These are phyloP conservation scores for Trichogramma dendrolimi DNA, from an alignment of 2,888 invertebrate genomes.

Conservation along the genomic window DNA sequence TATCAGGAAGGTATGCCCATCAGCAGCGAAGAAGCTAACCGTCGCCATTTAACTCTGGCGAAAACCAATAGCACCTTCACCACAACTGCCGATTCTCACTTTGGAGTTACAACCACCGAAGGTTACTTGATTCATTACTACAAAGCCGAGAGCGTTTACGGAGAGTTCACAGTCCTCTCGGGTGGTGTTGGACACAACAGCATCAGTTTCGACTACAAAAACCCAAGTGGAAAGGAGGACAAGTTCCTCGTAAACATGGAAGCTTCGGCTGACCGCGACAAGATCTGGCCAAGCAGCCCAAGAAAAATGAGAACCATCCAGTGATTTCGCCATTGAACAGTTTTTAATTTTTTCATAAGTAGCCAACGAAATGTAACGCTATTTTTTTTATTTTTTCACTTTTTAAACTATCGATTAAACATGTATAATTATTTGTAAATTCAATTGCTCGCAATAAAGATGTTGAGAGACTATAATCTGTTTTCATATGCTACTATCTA, in stretches of 20 bases:
- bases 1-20: too few species aligned
- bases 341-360: background rate
- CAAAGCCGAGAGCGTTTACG: slow-evolving; percentile 7
- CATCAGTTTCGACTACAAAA: slow-evolving; percentile 12
- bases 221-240: slow-evolving; percentile 12
- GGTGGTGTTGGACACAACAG: slow-evolving; percentile 13
- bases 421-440: background rate
- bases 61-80: too few species aligned
- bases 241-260: slow-evolving; percentile 15
- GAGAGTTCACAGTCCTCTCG: slow-evolving; percentile 21
- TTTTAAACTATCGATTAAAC: background rate
- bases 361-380: background rate
- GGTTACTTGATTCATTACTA: too few species aligned
- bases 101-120: too few species aligned
- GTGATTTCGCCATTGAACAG: background rate
- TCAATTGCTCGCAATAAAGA: background rate
- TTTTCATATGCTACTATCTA: too few species aligned
- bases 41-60: too few species aligned
- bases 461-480: too few species aligned
- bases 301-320: too few species aligned
- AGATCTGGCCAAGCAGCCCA: too few species aligned
- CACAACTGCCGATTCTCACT: too few species aligned
- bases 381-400: background rate
- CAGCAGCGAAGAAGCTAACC: too few species aligned
- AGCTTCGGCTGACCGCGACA: slow-evolving; percentile 1